Percentiles rank a stretch among this genome's conserved stretches.
These are phyloP conservation scores for Neotoma lepida DNA, from an alignment of 2,113 vertebrate genomes.

Conservation along the genomic window DNA sequence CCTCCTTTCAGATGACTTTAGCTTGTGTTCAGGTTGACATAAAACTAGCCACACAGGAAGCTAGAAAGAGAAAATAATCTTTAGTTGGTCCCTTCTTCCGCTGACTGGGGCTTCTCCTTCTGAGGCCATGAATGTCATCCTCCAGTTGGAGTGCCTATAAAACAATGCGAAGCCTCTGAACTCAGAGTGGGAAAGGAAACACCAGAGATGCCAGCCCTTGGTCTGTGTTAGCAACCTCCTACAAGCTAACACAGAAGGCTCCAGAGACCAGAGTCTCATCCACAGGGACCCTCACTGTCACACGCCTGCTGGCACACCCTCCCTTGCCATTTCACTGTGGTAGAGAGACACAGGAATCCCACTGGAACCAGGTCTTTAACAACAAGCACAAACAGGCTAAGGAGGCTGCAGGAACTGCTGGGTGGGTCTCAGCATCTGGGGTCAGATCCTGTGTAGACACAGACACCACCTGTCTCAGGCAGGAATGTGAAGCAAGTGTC, in stretches of 20 bases:
- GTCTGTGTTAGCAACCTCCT: background rate
- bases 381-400: background rate
- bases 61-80: background rate
- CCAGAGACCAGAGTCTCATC: background rate
- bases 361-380: background rate
- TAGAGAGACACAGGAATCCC: background rate
- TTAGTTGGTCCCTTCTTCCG: background rate
- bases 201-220: background rate
- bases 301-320: background rate
- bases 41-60: background rate
- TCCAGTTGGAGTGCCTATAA: background rate
- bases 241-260: background rate
- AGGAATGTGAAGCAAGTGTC: fast-evolving
- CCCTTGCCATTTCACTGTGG: fast-evolving
- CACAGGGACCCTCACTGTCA: background rate
- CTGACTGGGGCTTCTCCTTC: background rate
- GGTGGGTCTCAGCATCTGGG: fast-evolving
- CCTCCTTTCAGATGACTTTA: background rate
- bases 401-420: background rate
- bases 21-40: background rate
- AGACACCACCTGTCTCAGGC: background rate
- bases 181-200: background rate
- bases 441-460: background rate
- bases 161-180: background rate
- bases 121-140: background rate